phyloP scores from a whole-genome alignment of 2,888 invertebrate species.

The Bursaphelenchus okinawaensis region DNA sequence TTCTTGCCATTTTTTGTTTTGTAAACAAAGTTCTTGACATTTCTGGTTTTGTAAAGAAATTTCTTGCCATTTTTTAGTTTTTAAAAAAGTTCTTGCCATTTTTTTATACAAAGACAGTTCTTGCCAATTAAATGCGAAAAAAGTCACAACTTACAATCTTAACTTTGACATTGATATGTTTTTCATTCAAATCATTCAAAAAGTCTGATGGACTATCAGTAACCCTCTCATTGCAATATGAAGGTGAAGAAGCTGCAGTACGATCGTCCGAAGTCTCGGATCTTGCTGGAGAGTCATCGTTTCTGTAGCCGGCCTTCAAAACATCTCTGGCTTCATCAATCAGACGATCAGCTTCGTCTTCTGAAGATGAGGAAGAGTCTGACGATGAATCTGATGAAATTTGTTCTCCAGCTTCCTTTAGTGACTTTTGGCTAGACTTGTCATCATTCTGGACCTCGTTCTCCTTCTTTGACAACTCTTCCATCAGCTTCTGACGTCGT shows the following conservation, averaged over 20 bases:
- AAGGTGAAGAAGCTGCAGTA: constrained; percentile 4
- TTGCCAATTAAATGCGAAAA: too few relatives aligned
- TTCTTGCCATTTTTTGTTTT: too few relatives aligned
- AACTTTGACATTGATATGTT: constrained; percentile 41
- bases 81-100: too few relatives aligned
- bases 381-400: not conserved
- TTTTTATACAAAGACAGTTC: too few relatives aligned
- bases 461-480: constrained; percentile 22
- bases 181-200: constrained; percentile 43
- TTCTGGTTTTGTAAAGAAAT: too few relatives aligned
- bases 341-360: constrained; percentile 6
- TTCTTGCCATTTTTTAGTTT: too few relatives aligned
- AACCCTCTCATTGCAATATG: not conserved
- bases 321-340: constrained; percentile 17
- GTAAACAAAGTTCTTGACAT: too few relatives aligned
- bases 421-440: not conserved
- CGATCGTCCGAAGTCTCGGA: constrained; percentile 9
- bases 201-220: constrained; percentile 40
- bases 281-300: not conserved
- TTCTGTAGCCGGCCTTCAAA: not conserved
- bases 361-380: constrained; percentile 11
- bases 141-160: too few relatives aligned
- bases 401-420: constrained; percentile 17
- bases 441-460: constrained; percentile 20
- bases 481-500: constrained; percentile 26